Base-by-base conservation (phyloP, 2,797 vertebrate species). In the Buceros bicornis region DNA sequence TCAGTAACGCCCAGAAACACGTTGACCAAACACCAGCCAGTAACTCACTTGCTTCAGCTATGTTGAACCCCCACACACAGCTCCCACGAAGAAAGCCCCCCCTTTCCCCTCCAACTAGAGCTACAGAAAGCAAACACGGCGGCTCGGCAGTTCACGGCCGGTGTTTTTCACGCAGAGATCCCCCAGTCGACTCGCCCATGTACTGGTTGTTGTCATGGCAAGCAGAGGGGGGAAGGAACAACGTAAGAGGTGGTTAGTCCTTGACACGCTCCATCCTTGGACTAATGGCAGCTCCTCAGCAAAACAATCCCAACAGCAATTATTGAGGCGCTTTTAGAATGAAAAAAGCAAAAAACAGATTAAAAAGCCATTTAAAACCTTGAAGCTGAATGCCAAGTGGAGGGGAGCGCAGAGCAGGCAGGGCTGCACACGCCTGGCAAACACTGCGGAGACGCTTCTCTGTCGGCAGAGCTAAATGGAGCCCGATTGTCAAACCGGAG, bases 351-450 rank as follows among this genome's bases (percentile, higher is more conserved):
- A 88, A 65, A 53, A 85, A n/a, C 37, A 89, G 92, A 92, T 96
- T 95, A 69, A 95, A 97, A 96, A 93, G 91, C 89, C 56, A 43
- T 74, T 19, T 54, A 85, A 79, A 96, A 96, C 91, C 94, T 94
- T 86, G 96, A 95, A 87, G 89, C 61, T 91, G 89, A 91, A 86
- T 7, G 87, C 73, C 5, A 3, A 64, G 74, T 51, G 37, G 90
- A 82, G 91, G 48, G 85, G 56, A 84, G 17, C 8, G 1, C 31
- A 43, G 54, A 69, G 89, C 79, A 47, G 85, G 31, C 89, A 35
- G 71, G 62, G 66, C 86, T 7, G n/a, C 7, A 24, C 5, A 5
- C 0, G 3, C 66, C 65, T 1, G 0, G 76, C 0, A 0, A 89
- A 90, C 93, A 93, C 74, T 6, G 76, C 2, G 0, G 29, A 40